phyloP scores from a whole-genome alignment of 2,113 vertebrate genomes.

The Clarias macrocephalus region DNA sequence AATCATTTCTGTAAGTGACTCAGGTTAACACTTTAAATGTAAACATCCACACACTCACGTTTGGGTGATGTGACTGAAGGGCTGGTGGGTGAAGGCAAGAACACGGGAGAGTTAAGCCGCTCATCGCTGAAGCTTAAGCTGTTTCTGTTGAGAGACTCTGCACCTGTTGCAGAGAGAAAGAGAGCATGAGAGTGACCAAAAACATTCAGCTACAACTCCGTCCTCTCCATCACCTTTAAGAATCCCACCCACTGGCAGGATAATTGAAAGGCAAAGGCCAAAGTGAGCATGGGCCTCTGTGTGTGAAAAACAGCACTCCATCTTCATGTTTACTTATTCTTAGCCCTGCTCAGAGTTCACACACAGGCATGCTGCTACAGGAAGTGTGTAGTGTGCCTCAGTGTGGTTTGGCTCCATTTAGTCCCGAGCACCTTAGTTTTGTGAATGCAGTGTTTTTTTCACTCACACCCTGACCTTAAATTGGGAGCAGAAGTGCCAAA shows the following conservation, averaged over 20 bases:
- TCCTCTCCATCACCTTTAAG: conserved; percentile 19
- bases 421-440: background rate
- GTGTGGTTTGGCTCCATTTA: background rate
- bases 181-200: conserved; percentile 14
- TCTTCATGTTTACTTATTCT: conserved; percentile 19
- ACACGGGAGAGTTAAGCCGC: conserved; percentile 84
- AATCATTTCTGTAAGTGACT: background rate
- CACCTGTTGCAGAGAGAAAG: conserved; percentile 73
- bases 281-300: background rate
- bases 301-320: conserved; percentile 12
- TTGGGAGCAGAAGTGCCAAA: conserved; percentile 18
- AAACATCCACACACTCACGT: conserved; percentile 69
- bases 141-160: conserved; percentile 85
- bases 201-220: conserved; percentile 52
- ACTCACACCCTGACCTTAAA: conserved; percentile 20
- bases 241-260: conserved; percentile 17
- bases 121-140: conserved; percentile 94
- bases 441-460: background rate
- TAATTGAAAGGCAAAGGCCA: conserved; percentile 27
- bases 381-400: background rate
- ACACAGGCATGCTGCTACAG: conserved; percentile 18
- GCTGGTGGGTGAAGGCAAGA: conserved; percentile 70
- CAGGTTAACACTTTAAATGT: background rate
- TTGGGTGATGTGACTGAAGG: conserved; percentile 76
- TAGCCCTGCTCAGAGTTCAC: conserved; percentile 21